Evolutionary conservation across 2,888 invertebrate genomes (phyloP).

Genomic region (Drosophila nigritarsus): DNA sequence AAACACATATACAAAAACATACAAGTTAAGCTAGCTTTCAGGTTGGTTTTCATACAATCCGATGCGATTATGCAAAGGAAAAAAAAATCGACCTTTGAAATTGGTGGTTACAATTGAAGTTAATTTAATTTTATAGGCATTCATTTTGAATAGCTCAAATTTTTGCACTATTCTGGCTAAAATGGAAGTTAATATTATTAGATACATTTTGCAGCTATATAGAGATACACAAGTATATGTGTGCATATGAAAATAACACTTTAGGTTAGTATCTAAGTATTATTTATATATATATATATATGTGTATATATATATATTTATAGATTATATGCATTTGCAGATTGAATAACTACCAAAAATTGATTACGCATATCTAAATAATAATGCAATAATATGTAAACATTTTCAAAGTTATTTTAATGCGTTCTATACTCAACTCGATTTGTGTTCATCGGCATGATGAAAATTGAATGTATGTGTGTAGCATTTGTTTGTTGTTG

Average conservation of each 20-base stretch:
- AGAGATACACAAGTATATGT: slow-evolving; percentile 8
- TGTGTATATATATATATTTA: slow-evolving; percentile 10
- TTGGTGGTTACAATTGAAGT: slow-evolving; percentile 22
- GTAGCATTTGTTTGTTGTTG: slow-evolving; percentile 9
- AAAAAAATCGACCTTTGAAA: neutral
- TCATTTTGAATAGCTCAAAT: slow-evolving; percentile 9
- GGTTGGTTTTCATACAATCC: slow-evolving; percentile 23
- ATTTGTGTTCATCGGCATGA: slow-evolving; percentile 28
- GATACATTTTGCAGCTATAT: slow-evolving; percentile 26
- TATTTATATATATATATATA: slow-evolving; percentile 14
- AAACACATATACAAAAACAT: slow-evolving; percentile 11
- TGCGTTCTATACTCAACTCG: slow-evolving; percentile 29
- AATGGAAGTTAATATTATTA: slow-evolving; percentile 19
- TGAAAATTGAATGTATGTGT: neutral
- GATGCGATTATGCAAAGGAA: slow-evolving; percentile 20
- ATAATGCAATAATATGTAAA: slow-evolving; percentile 13
- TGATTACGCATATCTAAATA: slow-evolving; percentile 16
- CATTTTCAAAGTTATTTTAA: slow-evolving; percentile 8
- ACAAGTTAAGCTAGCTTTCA: slow-evolving; percentile 13
- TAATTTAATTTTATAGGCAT: slow-evolving; percentile 1
- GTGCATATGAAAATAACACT: slow-evolving; percentile 35
- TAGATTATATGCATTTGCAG: slow-evolving; percentile 31
- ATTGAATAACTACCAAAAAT: slow-evolving; percentile 33
- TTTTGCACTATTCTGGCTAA: slow-evolving; percentile 25
- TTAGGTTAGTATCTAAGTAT: slow-evolving; percentile 30